Evolutionary conservation across 1,140 invertebrate species (phyloP).

Genomic region (Neelides sp.): DNA sequence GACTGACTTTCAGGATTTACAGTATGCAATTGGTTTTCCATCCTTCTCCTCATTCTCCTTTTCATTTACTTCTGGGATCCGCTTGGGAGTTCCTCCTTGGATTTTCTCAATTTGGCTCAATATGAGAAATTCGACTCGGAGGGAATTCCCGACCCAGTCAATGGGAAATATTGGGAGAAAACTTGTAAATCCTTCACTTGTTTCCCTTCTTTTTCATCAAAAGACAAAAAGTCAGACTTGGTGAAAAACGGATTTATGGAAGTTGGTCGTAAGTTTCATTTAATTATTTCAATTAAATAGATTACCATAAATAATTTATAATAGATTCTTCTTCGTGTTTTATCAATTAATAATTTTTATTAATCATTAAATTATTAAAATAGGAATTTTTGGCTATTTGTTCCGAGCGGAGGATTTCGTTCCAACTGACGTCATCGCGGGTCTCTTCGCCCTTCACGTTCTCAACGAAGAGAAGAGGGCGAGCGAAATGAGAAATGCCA

Average conservation of each 20-base stretch:
- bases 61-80: constrained; percentile 59
- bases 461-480: constrained; percentile 33
- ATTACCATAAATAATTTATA: constrained; percentile 3
- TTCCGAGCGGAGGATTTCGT: constrained; percentile 73
- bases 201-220: constrained; percentile 68
- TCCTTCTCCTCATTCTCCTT: constrained; percentile 57
- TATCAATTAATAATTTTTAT: background rate
- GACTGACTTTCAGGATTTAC: constrained; percentile 57
- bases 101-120: constrained; percentile 18
- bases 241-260: constrained; percentile 71
- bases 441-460: constrained; percentile 61
- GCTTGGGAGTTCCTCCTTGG: constrained; percentile 50
- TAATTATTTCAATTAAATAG: constrained; percentile 4
- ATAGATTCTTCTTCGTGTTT: background rate
- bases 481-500: background rate
- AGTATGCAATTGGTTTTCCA: constrained; percentile 60
- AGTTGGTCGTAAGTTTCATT: constrained; percentile 51
- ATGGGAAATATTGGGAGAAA: constrained; percentile 7
- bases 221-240: constrained; percentile 58
- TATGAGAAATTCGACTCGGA: background rate
- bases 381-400: constrained; percentile 54
- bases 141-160: background rate
- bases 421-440: constrained; percentile 73
- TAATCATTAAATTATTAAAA: constrained; percentile 24
- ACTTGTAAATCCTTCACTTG: constrained; percentile 46